Conservation (phyloP, 2,888 invertebrate species). For the Oscheius sp. region DNA sequence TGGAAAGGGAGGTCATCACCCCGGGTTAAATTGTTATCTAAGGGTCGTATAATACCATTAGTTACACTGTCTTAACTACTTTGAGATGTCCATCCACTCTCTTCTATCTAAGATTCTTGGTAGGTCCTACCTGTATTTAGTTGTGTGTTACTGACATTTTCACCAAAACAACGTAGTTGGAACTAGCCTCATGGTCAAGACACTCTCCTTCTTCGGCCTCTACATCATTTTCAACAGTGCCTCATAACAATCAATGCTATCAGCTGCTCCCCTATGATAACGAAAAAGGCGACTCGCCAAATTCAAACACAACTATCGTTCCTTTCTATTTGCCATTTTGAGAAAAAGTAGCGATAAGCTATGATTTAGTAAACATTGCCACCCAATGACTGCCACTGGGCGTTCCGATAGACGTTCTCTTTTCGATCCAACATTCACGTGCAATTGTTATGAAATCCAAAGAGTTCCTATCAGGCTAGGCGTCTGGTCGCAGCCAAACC, state of each 20-base stretch:
- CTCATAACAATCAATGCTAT: slow-evolving; percentile 37
- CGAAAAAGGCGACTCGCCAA: slow-evolving; percentile 27
- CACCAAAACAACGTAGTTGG: no score
- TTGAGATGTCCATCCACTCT: no score
- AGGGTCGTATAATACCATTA: background rate
- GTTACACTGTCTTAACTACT: no score
- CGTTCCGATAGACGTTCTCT: background rate
- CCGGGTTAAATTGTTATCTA: background rate
- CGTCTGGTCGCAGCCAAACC: no score
- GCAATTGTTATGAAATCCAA: no score
- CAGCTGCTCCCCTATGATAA: slow-evolving; percentile 31
- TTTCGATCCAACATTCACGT: background rate
- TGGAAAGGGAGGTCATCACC: background rate
- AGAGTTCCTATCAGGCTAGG: no score
- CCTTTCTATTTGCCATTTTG: slow-evolving; percentile 39
- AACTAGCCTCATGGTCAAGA: no score
- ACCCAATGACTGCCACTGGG: slow-evolving; percentile 31
- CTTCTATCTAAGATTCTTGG: no score
- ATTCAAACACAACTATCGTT: slow-evolving; percentile 40
- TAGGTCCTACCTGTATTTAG: no score
- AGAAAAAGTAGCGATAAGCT: slow-evolving; percentile 39
- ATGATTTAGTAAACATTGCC: slow-evolving; percentile 38
- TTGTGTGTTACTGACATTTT: no score
- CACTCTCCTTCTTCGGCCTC: slow-evolving; percentile 7
- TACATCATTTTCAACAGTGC: slow-evolving; percentile 8